phyloP scores from a whole-genome alignment of 2,888 invertebrate genomes.

The Noctua fimbriata region DNA sequence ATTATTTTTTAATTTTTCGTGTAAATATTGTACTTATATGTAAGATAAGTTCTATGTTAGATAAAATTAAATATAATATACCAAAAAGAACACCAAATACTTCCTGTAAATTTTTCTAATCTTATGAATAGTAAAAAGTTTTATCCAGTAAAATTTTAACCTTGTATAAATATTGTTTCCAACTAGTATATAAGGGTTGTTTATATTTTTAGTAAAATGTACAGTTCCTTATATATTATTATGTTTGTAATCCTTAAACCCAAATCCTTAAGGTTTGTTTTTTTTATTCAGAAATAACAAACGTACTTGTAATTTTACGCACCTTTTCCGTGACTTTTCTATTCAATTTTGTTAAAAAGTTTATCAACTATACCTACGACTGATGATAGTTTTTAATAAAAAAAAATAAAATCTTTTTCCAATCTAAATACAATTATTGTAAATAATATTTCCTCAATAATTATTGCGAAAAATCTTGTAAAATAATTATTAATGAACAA shows the following conservation, averaged over 20 bases:
- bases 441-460: conserved; percentile 74
- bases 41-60: conserved; percentile 70
- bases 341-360: conserved; percentile 57
- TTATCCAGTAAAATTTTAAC: conserved; percentile 69
- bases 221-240: conserved; percentile 60
- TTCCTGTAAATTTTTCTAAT: conserved; percentile 84
- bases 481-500: conserved; percentile 79
- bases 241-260: conserved; percentile 15
- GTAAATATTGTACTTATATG: conserved; percentile 77
- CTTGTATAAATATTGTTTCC: conserved; percentile 51
- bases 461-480: conserved; percentile 67
- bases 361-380: conserved; percentile 80
- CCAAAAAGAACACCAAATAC: conserved; percentile 86
- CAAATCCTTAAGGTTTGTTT: conserved; percentile 21
- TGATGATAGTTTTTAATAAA: conserved; percentile 83
- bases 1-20: conserved; percentile 50
- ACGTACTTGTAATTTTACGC: conserved; percentile 13
- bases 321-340: conserved; percentile 30
- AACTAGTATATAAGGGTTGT: conserved; percentile 62
- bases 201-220: conserved; percentile 62
- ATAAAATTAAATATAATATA: conserved; percentile 70
- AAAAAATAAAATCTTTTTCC: conserved; percentile 72
- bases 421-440: conserved; percentile 74
- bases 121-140: conserved; percentile 83
- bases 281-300: conserved; percentile 11